Base-by-base conservation (phyloP, 1,140 invertebrate species). In the Sycobia sp. region DNA sequence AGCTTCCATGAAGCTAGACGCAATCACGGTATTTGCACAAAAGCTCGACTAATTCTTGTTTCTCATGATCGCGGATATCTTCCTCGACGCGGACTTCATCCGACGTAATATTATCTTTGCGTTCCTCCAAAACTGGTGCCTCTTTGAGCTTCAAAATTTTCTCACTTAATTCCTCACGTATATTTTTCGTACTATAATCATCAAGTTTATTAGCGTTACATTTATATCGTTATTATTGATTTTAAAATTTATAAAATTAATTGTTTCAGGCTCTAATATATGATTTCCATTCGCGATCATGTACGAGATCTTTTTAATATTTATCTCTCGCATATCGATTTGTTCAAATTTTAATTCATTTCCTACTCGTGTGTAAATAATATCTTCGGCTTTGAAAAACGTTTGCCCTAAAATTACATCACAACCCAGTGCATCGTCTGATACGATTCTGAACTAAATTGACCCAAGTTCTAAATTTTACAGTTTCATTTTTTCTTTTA, bases 341-440 rank as follows among this genome's bases (percentile, higher is more conserved):
- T 14, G 1, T 1, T 14, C 2, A 54, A 62, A 62, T n/a, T 20
- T 54, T 25, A 62, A 54, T 23, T 34, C 18, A 23, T 54, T 18
- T 46, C 59, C 50, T 1, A 25, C 39, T 13, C 59, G 23, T 14
- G 50, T 18, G 23, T 54, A 62, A 3, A 39, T 29, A 29, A 62
- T 29, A 36, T 62, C 59, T 2, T n/a, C 13, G 0, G 38, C 9
- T 20, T 65, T 55, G 0, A 55, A 58, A 51, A 65, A 65, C 13
- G 34, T 50, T 34, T 55, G 22, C 5, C 62, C 62, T n/a, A 58
- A 32, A n/a, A 65, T 53, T 9, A 57, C 25, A 23, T 65, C 55
- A 43, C 25, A n/a, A 10, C 29, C 11, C 50, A 65, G 67, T 0
- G 49, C 55, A n/a, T 38, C 27, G 36, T 68, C 67, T 11, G 67